phyloP scores from a whole-genome alignment of 2,797 vertebrate genomes.

The Onychomys leucogaster region DNA sequence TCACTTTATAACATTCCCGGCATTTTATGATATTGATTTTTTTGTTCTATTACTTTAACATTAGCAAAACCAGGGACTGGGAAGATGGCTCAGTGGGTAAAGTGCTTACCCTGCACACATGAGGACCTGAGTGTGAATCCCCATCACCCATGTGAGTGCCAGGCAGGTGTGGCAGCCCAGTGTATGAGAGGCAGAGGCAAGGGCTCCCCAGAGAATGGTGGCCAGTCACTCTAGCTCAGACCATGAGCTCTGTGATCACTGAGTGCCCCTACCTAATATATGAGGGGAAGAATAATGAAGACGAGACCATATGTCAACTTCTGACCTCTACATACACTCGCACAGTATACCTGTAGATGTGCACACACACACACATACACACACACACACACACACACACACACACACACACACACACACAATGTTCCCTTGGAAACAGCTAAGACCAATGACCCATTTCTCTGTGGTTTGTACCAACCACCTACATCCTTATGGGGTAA shows the following conservation, averaged over 20 bases:
- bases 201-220: background rate
- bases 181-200: background rate
- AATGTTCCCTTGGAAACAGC: background rate
- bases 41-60: background rate
- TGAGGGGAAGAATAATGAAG: background rate
- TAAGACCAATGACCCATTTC: accelerated
- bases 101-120: background rate
- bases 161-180: background rate
- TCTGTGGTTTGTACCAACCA: accelerated
- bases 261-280: background rate
- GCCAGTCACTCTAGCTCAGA: background rate
- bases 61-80: background rate
- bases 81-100: background rate
- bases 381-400: background rate
- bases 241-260: background rate
- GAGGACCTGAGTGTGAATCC: background rate
- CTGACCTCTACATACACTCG: background rate
- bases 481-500: accelerated
- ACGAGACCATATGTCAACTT: background rate
- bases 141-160: background rate
- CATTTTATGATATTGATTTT: background rate
- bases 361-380: background rate
- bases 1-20: background rate
- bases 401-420: background rate
- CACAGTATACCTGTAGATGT: background rate